A percentile compares a stretch with the other conserved stretches of the same genome.
Evolutionary conservation across 1,140 invertebrate genomes (phyloP).

Genomic region (Drosophila arawakana): DNA sequence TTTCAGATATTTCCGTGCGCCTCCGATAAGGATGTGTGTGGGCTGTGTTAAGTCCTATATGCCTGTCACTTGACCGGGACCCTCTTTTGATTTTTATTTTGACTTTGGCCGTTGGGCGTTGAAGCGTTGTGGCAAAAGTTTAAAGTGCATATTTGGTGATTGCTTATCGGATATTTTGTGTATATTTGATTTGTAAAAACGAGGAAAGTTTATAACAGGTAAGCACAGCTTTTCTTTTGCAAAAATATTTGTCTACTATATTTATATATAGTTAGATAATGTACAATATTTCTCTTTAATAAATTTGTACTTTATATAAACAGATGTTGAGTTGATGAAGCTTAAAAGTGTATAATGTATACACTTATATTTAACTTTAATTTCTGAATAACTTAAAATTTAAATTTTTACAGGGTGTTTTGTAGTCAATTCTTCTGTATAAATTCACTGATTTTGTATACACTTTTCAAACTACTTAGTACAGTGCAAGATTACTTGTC

Average conservation of each 20-base stretch:
- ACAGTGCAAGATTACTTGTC: slow-evolving; percentile 37
- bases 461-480: slow-evolving; percentile 8
- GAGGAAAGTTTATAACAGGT: slow-evolving; percentile 3
- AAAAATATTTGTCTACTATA: too few species aligned
- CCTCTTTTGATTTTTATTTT: slow-evolving; percentile 16
- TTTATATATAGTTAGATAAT: too few species aligned
- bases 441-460: slow-evolving; percentile 11
- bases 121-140: slow-evolving; percentile 54
- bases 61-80: slow-evolving; percentile 51
- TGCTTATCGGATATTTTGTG: slow-evolving; percentile 38
- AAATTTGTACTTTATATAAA: too few species aligned
- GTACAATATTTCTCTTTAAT: too few species aligned
- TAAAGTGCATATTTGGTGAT: slow-evolving; percentile 40
- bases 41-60: slow-evolving; percentile 8
- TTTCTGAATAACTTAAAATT: not conserved
- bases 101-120: slow-evolving; percentile 52
- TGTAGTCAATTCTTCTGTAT: not conserved
- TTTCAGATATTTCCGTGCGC: slow-evolving; percentile 48
- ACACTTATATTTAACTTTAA: not conserved
- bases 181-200: slow-evolving; percentile 14
- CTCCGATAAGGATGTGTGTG: slow-evolving; percentile 41
- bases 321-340: too few species aligned
- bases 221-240: not conserved
- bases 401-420: slow-evolving; percentile 26
- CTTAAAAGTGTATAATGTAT: too few species aligned